Conservation (phyloP, 1,140 invertebrate genomes). For the Eulimnadia texana region DNA sequence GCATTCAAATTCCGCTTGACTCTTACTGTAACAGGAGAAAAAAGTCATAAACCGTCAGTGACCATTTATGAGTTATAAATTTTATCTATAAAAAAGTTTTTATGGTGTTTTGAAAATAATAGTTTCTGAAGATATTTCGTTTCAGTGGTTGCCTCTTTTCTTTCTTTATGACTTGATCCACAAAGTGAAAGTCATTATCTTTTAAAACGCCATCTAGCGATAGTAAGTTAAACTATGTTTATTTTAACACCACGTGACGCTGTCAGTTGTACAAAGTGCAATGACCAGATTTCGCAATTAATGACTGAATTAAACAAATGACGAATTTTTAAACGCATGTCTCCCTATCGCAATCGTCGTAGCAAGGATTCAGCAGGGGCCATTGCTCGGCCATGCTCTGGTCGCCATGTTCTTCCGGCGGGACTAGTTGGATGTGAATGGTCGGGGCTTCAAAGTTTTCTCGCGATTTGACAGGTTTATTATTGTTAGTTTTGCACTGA, state of each 20-base stretch:
- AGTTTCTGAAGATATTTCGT: too few species aligned
- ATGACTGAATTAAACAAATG: too few species aligned
- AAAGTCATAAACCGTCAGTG: too few species aligned
- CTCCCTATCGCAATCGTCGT: not conserved
- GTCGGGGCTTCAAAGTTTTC: not conserved
- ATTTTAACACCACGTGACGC: too few species aligned
- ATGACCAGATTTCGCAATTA: too few species aligned
- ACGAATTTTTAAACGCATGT: constrained; percentile 5
- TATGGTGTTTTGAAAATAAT: too few species aligned
- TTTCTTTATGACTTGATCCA: not conserved
- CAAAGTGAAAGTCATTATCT: not conserved
- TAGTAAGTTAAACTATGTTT: not conserved
- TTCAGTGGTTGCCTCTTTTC: not conserved
- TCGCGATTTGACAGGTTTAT: not conserved
- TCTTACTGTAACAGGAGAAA: too few species aligned
- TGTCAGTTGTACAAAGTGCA: too few species aligned
- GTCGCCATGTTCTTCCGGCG: constrained; percentile 5
- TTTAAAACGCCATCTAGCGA: not conserved
- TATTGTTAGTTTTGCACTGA: not conserved
- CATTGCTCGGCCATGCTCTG: not conserved
- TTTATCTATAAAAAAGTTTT: too few species aligned
- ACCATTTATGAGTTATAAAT: too few species aligned
- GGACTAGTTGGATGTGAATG: constrained; percentile 2
- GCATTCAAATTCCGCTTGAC: too few species aligned
- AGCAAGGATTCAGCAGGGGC: not conserved